Evolutionary conservation across 2,888 invertebrate genomes (phyloP).

Genomic region (Tricholauxania praeusta): DNA sequence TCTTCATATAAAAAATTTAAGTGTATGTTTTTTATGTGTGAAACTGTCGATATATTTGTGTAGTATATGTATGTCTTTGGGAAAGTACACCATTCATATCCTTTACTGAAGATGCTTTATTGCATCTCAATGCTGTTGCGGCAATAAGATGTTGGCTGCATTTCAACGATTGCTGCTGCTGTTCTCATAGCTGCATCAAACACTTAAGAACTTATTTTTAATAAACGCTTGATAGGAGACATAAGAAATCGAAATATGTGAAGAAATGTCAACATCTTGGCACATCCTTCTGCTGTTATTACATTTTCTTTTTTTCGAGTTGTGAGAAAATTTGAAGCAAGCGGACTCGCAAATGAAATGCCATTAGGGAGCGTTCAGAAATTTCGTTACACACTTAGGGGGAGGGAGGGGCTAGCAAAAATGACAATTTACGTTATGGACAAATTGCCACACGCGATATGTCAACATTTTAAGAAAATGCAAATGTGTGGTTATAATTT

Average conservation of each 20-base stretch:
- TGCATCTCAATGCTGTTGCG: constrained; percentile 15
- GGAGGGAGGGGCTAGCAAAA: too few relatives aligned
- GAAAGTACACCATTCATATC: neutral
- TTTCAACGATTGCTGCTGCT: neutral
- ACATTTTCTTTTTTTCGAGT: neutral
- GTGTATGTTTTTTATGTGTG: constrained; percentile 1
- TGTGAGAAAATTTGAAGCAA: neutral
- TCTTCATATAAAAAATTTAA: constrained; percentile 14
- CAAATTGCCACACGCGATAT: too few relatives aligned
- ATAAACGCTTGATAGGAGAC: constrained; percentile 7
- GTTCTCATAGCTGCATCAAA: neutral
- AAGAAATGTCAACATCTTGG: constrained; percentile 3
- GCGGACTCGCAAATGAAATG: neutral
- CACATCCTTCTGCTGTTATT: neutral
- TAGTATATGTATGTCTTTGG: constrained; percentile 8
- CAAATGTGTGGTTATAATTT: too few relatives aligned
- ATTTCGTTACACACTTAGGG: too few relatives aligned
- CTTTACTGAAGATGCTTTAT: constrained; percentile 6
- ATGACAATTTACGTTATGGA: too few relatives aligned
- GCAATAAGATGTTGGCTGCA: constrained; percentile 5
- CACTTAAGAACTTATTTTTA: constrained; percentile 13
- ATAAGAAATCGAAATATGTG: constrained; percentile 15
- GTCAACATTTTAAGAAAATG: too few relatives aligned
- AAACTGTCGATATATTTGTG: neutral
- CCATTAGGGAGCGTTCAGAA: too few relatives aligned